These are phyloP conservation scores for Bryconaethiops microstoma DNA, from an alignment of 2,797 vertebrate species.

Conservation along the genomic window DNA sequence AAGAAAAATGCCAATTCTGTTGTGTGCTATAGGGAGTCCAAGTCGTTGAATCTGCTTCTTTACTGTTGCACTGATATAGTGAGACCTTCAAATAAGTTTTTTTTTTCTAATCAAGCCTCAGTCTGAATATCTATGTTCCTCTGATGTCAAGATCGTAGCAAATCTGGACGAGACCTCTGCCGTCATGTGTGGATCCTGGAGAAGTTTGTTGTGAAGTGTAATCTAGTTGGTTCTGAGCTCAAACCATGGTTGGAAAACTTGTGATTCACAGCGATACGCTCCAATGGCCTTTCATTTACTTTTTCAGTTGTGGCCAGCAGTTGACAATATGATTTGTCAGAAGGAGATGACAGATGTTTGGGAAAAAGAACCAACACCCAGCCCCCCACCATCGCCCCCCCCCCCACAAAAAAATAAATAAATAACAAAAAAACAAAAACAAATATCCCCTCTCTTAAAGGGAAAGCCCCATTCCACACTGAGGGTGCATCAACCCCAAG, in stretches of 20 bases:
- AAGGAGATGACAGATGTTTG: slow-evolving; percentile 9
- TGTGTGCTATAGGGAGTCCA: no score
- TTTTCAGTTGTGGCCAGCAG: slow-evolving; percentile 10
- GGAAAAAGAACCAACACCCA: not conserved
- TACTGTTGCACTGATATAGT: not conserved
- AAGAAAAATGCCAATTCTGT: no score
- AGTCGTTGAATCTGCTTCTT: no score
- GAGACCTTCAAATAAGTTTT: not conserved
- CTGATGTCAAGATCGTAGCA: not conserved
- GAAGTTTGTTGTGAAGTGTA: not conserved
- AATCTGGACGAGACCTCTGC: not conserved
- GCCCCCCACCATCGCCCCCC: no score
- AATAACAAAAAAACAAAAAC: not conserved
- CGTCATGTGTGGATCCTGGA: not conserved
- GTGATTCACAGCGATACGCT: slow-evolving; percentile 1
- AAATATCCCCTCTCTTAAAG: not conserved
- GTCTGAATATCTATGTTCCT: not conserved
- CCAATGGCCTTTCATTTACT: slow-evolving; percentile 9
- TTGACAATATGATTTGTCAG: slow-evolving; percentile 7
- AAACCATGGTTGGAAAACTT: not conserved
- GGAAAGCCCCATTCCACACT: not conserved
- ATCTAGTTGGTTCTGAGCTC: not conserved
- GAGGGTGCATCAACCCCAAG: not conserved
- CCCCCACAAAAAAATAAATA: no score
- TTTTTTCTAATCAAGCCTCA: not conserved